These are phyloP conservation scores for Leptopilina clavipes DNA, from an alignment of 1,140 invertebrate genomes.

Conservation along the genomic window DNA sequence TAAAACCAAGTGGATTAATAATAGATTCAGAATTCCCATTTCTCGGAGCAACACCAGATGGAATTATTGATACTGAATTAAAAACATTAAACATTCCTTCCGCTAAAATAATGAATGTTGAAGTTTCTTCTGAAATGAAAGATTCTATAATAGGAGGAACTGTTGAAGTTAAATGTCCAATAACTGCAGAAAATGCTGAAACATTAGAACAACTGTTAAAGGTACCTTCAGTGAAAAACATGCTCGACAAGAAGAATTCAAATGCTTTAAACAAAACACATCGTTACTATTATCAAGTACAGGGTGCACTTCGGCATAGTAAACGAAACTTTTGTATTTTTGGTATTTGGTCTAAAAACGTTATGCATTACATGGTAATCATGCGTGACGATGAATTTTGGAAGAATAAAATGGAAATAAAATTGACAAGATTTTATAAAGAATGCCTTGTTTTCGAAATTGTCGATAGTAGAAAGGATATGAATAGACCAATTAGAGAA, in stretches of 20 bases:
- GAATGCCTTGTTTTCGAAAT: slow-evolving; percentile 63
- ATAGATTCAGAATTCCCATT: slow-evolving; percentile 61
- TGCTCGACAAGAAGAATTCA: slow-evolving; percentile 36
- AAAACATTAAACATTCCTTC: not conserved
- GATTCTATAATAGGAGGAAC: slow-evolving; percentile 17
- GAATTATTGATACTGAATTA: slow-evolving; percentile 61
- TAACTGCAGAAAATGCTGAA: slow-evolving; percentile 44
- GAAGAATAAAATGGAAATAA: slow-evolving; percentile 42
- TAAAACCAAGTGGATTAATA: slow-evolving; percentile 67
- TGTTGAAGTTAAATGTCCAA: slow-evolving; percentile 66
- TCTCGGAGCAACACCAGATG: slow-evolving; percentile 70
- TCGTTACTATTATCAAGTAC: slow-evolving; percentile 60
- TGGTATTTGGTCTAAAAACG: slow-evolving; percentile 49
- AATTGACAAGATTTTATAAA: slow-evolving; percentile 58
- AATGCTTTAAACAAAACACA: slow-evolving; percentile 53
- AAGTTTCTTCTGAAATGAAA: not conserved
- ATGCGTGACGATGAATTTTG: slow-evolving; percentile 46
- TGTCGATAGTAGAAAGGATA: slow-evolving; percentile 57
- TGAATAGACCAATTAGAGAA: slow-evolving; percentile 56
- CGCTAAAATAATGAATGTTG: not conserved
- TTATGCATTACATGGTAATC: slow-evolving; percentile 38
- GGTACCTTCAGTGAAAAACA: slow-evolving; percentile 10
- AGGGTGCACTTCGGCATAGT: slow-evolving; percentile 56
- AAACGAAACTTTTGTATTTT: slow-evolving; percentile 51
- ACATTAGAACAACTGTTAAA: slow-evolving; percentile 47